Evolutionary conservation across 2,888 invertebrate genomes (phyloP).

Genomic region (Acleris cristana): DNA sequence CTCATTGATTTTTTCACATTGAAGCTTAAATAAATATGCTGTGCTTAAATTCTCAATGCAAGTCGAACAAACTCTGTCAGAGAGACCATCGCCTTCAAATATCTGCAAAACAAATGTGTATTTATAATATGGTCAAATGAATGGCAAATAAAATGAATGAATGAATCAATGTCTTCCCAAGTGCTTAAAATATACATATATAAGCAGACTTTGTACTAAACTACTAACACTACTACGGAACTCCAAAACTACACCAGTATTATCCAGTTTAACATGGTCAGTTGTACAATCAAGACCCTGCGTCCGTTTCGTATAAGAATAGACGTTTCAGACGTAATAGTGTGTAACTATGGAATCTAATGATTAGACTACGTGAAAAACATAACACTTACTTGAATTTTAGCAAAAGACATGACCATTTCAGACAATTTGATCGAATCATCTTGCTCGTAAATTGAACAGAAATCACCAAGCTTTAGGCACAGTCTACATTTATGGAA

Average conservation of each 20-base stretch:
- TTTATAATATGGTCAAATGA: background rate
- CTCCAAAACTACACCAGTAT: too few species aligned
- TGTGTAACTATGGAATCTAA: too few species aligned
- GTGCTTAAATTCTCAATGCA: constrained; percentile 78
- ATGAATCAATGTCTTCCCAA: too few species aligned
- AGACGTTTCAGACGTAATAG: too few species aligned
- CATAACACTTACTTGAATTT: constrained; percentile 61
- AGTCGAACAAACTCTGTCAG: constrained; percentile 73
- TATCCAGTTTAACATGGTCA: too few species aligned
- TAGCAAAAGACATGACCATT: constrained; percentile 79
- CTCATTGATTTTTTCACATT: constrained; percentile 72
- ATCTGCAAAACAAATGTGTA: constrained; percentile 57
- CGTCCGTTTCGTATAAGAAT: too few species aligned
- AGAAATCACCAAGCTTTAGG: constrained; percentile 76
- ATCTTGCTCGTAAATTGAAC: constrained; percentile 79
- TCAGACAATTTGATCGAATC: constrained; percentile 74
- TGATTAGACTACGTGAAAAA: too few species aligned
- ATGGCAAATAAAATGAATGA: background rate
- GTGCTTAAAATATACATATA: too few species aligned
- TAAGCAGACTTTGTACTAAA: too few species aligned
- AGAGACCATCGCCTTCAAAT: constrained; percentile 73
- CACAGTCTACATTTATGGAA: constrained; percentile 78
- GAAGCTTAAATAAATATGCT: constrained; percentile 75
- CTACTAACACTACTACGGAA: too few species aligned
- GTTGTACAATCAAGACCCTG: too few species aligned